A percentile compares a stretch with the other conserved stretches of the same genome.
These are phyloP conservation scores for Rousettus madagascariensis DNA, from an alignment of 2,797 vertebrate genomes.

Conservation along the genomic window DNA sequence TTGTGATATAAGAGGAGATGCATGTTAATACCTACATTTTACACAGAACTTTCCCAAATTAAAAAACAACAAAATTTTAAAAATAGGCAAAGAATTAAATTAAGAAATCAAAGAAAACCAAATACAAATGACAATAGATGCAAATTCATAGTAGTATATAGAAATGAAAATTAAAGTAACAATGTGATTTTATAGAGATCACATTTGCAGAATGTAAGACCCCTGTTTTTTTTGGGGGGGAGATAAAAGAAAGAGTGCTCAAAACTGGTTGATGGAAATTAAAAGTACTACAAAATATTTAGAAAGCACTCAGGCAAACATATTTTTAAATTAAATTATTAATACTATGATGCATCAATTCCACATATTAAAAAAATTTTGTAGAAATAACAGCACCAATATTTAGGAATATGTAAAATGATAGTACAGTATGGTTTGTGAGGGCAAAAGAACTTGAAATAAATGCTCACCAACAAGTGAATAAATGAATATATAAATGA, in stretches of 20 bases:
- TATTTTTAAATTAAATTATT: neutral
- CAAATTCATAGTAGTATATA: neutral
- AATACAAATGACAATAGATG: neutral
- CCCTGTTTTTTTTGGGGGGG: neutral
- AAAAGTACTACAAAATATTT: constrained; percentile 3
- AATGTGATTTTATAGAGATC: neutral
- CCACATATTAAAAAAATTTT: neutral
- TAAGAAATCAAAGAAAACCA: neutral
- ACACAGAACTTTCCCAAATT: neutral
- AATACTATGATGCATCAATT: neutral
- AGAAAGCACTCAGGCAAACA: neutral
- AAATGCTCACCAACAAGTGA: neutral
- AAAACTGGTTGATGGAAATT: neutral
- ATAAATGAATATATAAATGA: neutral
- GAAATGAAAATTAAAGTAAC: neutral
- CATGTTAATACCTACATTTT: neutral
- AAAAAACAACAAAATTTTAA: neutral
- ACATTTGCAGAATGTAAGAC: neutral
- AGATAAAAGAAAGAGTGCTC: neutral
- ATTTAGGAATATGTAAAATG: constrained; percentile 13
- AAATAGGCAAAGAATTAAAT: neutral
- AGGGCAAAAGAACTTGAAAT: neutral
- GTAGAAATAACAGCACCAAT: neutral
- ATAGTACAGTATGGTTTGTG: neutral
- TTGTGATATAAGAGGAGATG: neutral